Evolutionary conservation across 2,113 vertebrate species (phyloP).

Genomic region (Syrrhaptes paradoxus): DNA sequence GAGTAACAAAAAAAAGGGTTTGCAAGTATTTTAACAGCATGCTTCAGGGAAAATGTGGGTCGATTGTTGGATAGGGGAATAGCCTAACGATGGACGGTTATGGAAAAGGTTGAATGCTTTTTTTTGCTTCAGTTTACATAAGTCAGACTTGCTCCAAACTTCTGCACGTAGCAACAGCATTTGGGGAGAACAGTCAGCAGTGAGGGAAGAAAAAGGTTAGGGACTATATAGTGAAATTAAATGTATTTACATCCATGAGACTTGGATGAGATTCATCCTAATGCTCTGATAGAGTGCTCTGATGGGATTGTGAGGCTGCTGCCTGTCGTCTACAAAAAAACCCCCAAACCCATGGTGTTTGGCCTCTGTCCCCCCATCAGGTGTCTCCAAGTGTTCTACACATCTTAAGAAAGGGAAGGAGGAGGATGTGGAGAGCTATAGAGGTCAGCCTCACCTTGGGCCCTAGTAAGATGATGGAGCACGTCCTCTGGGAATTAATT

Average conservation of each 20-base stretch:
- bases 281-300: background rate
- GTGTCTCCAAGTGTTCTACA: background rate
- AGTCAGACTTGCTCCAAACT: background rate
- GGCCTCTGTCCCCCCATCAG: background rate
- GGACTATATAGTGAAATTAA: background rate
- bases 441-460: background rate
- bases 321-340: background rate
- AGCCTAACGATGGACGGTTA: background rate
- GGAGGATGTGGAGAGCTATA: background rate
- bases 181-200: background rate
- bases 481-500: background rate
- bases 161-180: background rate
- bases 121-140: background rate
- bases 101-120: background rate
- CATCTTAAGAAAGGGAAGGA: background rate
- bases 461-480: background rate
- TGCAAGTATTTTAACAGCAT: background rate
- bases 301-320: background rate
- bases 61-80: background rate
- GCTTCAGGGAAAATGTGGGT: background rate
- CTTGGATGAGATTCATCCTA: background rate
- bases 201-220: background rate
- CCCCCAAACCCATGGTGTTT: too few relatives aligned
- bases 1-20: background rate
- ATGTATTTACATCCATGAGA: background rate